Base-by-base conservation (phyloP, 2,797 vertebrate genomes). In the Buceros bicornis region DNA sequence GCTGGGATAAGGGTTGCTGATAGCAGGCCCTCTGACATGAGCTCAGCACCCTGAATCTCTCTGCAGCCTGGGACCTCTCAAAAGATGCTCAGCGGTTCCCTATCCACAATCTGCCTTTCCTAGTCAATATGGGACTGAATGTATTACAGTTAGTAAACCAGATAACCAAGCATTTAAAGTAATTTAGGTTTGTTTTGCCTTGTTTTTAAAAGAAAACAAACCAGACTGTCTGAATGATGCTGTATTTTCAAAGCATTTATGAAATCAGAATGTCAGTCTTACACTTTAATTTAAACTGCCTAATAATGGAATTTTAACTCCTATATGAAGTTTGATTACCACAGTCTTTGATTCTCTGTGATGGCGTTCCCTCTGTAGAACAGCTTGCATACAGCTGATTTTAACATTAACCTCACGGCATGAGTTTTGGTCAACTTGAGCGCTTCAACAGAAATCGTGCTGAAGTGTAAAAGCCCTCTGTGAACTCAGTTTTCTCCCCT, bases 1-100 rank as follows among this genome's bases (percentile, higher is more conserved):
- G 28, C 28, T 81, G 33, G 16, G 13, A 20, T 25, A 43, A 33
- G 5, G 3, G 9, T 47, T 1, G 0, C 50, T 3, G 0, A 11
- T 9, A 61, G 47, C 28, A 53, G 33, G 48, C 43, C 31, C 10
- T 53, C 79, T 35, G 71, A 53, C 4, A 8, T 51, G 37, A 65
- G 12, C 7, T 45, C n/a, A 64, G 12, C 16, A 51, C 35, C 16
- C 16, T 0, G 2, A 40, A 16, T 42, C 22, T 69, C 58, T 80
- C 31, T 53, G 50, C 45, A 89, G 31, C 12, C 18, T 64, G 20
- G 5, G 50, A 48, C 3, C 25, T 45, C 53, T 64, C 35, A 26
- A 18, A 91, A 74, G 6, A 42, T 28, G 45, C 28, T 54, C 35
- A 26, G 25, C 24, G n/a, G 16, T 43, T 80, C 22, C 24, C 29